These are phyloP conservation scores for Blomia tropicalis DNA, from an alignment of 2,888 invertebrate species.

Conservation along the genomic window DNA sequence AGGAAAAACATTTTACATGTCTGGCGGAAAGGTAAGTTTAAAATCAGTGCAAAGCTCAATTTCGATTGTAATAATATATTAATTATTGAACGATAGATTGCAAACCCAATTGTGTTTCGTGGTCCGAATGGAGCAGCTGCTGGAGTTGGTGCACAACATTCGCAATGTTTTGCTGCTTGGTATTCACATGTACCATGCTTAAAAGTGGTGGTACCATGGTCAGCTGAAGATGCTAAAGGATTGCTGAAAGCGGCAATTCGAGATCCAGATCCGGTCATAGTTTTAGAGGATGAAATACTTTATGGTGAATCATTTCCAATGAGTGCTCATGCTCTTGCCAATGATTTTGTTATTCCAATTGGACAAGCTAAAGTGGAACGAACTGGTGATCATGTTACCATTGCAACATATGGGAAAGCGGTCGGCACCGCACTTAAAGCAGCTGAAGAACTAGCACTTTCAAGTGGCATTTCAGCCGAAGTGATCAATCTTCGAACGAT, in stretches of 20 bases:
- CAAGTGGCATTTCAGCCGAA: slow-evolving; percentile 68
- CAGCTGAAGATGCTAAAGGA: slow-evolving; percentile 78
- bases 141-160: slow-evolving; percentile 93
- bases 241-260: slow-evolving; percentile 84
- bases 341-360: slow-evolving; percentile 79
- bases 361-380: slow-evolving; percentile 81
- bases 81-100: slow-evolving; percentile 40
- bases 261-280: slow-evolving; percentile 85
- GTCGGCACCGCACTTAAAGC: slow-evolving; percentile 70
- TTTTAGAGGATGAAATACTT: slow-evolving; percentile 82
- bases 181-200: slow-evolving; percentile 87
- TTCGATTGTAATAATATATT: too few relatives aligned
- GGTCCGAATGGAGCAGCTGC: slow-evolving; percentile 92
- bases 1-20: slow-evolving; percentile 93
- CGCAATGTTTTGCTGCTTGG: slow-evolving; percentile 96
- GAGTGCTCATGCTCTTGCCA: slow-evolving; percentile 67
- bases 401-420: slow-evolving; percentile 74
- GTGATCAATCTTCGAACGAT: slow-evolving; percentile 84
- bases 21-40: slow-evolving; percentile 55
- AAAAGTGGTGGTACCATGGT: slow-evolving; percentile 75
- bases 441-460: slow-evolving; percentile 68
- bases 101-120: slow-evolving; percentile 87
- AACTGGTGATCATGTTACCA: slow-evolving; percentile 58
- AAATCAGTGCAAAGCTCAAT: background rate
- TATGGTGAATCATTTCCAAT: slow-evolving; percentile 77